A percentile compares a stretch with the other conserved stretches of the same genome.
Conservation (phyloP, 2,113 vertebrate genomes). For the Turnix velox region DNA sequence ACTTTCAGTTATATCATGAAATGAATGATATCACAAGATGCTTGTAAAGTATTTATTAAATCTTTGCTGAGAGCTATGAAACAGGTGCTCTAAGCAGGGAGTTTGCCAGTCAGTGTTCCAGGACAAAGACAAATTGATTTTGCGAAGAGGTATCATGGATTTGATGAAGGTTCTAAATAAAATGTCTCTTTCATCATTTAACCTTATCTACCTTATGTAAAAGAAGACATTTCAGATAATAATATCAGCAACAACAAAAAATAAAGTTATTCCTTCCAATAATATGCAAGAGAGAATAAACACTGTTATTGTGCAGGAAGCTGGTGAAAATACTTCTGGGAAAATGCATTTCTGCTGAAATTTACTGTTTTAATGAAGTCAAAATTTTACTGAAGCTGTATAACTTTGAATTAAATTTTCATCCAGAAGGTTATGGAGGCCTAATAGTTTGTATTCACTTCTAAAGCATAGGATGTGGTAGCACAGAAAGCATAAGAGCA, state of each 20-base stretch:
- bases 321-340: background rate
- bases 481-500: background rate
- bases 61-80: conserved; percentile 17
- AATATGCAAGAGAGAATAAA: background rate
- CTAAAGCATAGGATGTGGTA: accelerated
- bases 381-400: background rate
- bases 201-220: background rate
- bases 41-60: conserved; percentile 28
- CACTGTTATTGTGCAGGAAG: background rate
- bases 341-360: background rate
- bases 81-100: conserved; percentile 10
- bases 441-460: background rate
- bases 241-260: background rate
- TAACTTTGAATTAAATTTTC: background rate
- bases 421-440: background rate
- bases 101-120: conserved; percentile 25
- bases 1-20: conserved; percentile 17
- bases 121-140: background rate
- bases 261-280: background rate
- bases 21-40: conserved; percentile 33
- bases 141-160: background rate
- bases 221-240: background rate
- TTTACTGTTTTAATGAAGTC: background rate
- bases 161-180: background rate
- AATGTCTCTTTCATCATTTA: background rate